Conservation (phyloP, 2,888 invertebrate species). For the Eledone cirrhosa region DNA sequence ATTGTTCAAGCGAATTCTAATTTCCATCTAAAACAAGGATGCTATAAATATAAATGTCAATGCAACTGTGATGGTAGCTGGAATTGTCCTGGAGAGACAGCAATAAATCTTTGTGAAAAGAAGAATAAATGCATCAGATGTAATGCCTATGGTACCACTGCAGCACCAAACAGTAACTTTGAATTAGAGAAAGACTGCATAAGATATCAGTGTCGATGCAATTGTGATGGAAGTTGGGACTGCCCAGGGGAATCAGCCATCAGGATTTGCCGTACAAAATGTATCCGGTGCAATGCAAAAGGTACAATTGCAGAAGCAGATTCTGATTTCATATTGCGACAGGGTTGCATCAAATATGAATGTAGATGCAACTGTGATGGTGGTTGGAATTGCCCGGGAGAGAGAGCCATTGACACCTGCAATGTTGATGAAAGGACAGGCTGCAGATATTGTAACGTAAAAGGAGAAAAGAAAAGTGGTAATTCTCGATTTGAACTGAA, state of each 20-base stretch:
- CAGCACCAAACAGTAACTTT: constrained; percentile 36
- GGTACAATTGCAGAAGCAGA: constrained; percentile 31
- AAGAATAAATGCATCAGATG: constrained; percentile 38
- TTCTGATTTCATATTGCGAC: constrained; percentile 42
- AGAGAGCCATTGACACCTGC: constrained; percentile 46
- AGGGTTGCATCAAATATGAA: constrained; percentile 50
- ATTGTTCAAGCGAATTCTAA: constrained; percentile 33
- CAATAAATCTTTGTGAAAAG: constrained; percentile 34
- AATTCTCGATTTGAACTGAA: constrained; percentile 43
- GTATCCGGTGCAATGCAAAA: constrained; percentile 40
- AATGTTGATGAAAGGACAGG: constrained; percentile 31
- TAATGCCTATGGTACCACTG: constrained; percentile 35
- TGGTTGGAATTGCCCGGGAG: constrained; percentile 47
- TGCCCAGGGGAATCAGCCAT: constrained; percentile 34
- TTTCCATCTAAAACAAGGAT: constrained; percentile 39
- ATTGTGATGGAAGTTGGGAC: constrained; percentile 33
- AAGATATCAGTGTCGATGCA: constrained; percentile 42
- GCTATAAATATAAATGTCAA: constrained; percentile 40
- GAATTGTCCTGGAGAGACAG: constrained; percentile 40
- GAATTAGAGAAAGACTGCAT: constrained; percentile 45
- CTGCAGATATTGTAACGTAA: constrained; percentile 40
- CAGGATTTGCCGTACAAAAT: constrained; percentile 37
- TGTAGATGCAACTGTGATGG: constrained; percentile 56
- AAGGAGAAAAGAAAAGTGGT: constrained; percentile 37
- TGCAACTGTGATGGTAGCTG: constrained; percentile 52